Evolutionary conservation across 2,888 invertebrate species (phyloP), one percentile per base, ranked within the genome.

Genomic region (Eupithecia tripunctaria): DNA sequence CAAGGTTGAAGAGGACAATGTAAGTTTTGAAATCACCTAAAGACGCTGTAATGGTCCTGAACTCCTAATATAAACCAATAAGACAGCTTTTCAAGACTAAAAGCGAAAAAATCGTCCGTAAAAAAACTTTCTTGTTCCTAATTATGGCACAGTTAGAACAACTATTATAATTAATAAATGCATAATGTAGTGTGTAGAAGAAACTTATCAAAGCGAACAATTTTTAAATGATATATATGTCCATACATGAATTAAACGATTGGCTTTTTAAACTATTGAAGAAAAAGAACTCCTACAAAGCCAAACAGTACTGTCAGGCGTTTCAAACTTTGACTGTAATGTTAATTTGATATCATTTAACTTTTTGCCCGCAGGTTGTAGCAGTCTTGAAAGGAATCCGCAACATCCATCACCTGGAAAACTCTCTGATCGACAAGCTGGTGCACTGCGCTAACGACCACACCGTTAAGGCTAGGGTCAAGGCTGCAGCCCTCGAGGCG

Each of bases 401-500:
- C 18, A 98, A 98, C 89, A 95, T 97, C 71, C 95, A 96, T 32
- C 96, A 96, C 80, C 85, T 97, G 70, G 96, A 96, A 72, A 96
- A 96, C 70, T 91, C 91, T 1, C 95, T 96, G 0, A 87, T 96
- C 0, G 94, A 95, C 27, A 96, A 96, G 80, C 82, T 98, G 56
- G 92, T 91, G 0, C 92, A 95, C 67, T 96, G 97, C 77, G 96
- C 96, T 1, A 91, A 92, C 7, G 96, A 96, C 81, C 96, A 95
- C 76, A 94, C 92, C 36, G 91, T 93, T 12, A 95, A 96, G 27
- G 95, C 95, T 63, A 95, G 98, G 63, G 95, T 98, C 6, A 95
- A 97, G 73, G 96, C 97, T 0, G 96, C 97, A 0, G 98, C 97
- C 0, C 90, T 98, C 15, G 97, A 98, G 85, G 96, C 98, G 0